Evolutionary conservation across 1,140 invertebrate species (phyloP), one percentile per base, ranked within the genome.

Genomic region (Tetramorium alpestre): DNA sequence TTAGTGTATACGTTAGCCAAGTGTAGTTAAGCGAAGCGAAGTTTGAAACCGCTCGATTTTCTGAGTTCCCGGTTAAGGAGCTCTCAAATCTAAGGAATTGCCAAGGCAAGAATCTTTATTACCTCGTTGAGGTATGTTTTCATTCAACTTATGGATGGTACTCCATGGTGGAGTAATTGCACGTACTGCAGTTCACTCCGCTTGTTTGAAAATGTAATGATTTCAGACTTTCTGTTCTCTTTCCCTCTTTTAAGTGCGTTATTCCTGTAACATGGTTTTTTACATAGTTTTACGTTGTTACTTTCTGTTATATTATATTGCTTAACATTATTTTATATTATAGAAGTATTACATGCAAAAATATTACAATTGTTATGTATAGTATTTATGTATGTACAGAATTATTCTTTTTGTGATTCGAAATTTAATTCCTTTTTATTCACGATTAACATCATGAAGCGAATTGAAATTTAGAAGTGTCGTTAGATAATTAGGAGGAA

Each of bases 21-120:
- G 78, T 81, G 64, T 70, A 44, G 64, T 56, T 70, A 56, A 81
- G 22, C 33, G 22, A 56, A 81, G 22, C 33, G 22, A 54, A 81
- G 28, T 81, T 81, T 56, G 49, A 60, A 47, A 70, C 64, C 51
- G 67, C 65, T 81, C 49, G 78, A 70, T 81, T 81, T 33, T 65
- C n/a, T 16, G 64, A 81, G 77, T 81, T 81, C 16, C 33, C 10
- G 38, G 65, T n/a, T 70, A 81, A 81, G 38, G 38, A 70, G 78
- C 78, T 44, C 64, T 81, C 77, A 69, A 81, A 69, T 69, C 64
- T 56, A 44, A 70, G 78, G 22, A 81, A 81, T 81, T 56, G 64
- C 49, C 22, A 44, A 70, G 47, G 65, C 78, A 70, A 56, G 78
- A 70, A 81, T 81, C 64, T 81, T 70, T 70, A 81, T 70, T 81